A percentile compares a stretch with the other conserved stretches of the same genome.
Conservation (phyloP, 2,888 invertebrate species). For the Eupithecia exiguata region DNA sequence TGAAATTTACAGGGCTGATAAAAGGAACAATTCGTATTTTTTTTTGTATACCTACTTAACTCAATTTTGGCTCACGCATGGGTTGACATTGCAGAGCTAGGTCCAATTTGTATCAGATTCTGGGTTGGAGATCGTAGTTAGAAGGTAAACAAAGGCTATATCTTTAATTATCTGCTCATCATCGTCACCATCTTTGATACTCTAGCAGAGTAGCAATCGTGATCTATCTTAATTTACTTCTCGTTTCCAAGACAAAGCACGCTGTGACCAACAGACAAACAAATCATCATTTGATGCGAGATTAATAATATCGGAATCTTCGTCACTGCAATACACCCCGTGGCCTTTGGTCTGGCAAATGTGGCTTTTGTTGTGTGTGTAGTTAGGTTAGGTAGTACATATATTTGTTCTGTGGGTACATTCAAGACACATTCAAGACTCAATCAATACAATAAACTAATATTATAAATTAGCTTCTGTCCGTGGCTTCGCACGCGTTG, state of each 20-base stretch:
- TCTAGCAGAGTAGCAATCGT: background rate
- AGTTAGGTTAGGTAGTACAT: background rate
- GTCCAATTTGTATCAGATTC: no score
- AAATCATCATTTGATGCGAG: background rate
- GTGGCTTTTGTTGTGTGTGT: background rate
- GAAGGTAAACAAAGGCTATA: no score
- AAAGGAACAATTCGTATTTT: no score
- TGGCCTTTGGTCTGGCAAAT: background rate
- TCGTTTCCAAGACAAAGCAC: background rate
- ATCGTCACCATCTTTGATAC: background rate
- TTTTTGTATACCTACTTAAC: no score
- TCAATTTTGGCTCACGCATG: no score
- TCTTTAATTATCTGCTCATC: background rate
- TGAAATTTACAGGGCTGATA: no score
- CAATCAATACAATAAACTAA: background rate
- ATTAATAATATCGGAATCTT: background rate
- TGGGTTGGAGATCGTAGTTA: no score
- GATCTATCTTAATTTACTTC: background rate
- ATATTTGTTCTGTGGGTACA: no score
- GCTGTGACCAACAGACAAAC: background rate
- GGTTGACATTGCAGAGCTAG: no score
- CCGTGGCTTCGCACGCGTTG: no score
- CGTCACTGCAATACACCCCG: background rate
- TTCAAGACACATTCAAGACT: no score
- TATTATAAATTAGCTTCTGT: no score